Evolutionary conservation across 2,113 vertebrate genomes (phyloP).

Genomic region (Solea senegalensis): DNA sequence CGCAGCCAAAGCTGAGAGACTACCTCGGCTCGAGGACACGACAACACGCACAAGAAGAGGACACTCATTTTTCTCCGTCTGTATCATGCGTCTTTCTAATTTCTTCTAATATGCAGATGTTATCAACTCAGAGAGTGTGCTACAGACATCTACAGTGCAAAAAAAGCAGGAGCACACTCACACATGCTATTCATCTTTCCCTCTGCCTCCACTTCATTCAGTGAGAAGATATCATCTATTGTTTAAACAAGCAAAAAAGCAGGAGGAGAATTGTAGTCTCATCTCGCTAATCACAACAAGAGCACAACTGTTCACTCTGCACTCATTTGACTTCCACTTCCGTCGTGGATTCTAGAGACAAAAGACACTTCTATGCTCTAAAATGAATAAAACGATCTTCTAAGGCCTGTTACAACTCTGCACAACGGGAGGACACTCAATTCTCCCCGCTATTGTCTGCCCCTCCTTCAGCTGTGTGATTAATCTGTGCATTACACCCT

Average conservation of each 20-base stretch:
- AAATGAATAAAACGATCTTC: slow-evolving; percentile 25
- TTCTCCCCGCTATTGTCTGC: slow-evolving; percentile 10
- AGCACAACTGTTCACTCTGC: slow-evolving; percentile 5
- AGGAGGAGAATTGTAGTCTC: not conserved
- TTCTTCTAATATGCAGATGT: slow-evolving; percentile 49
- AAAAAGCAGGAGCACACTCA: not conserved
- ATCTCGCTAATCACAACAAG: slow-evolving; percentile 37
- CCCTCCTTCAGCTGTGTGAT: slow-evolving; percentile 28
- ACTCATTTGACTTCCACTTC: slow-evolving; percentile 5
- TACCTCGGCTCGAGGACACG: slow-evolving; percentile 39
- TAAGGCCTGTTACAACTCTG: slow-evolving; percentile 8
- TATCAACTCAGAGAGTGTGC: slow-evolving; percentile 35
- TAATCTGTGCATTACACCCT: slow-evolving; percentile 36
- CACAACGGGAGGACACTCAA: not conserved
- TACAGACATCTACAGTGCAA: slow-evolving; percentile 27
- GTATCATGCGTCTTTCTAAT: slow-evolving; percentile 31
- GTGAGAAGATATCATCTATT: slow-evolving; percentile 48
- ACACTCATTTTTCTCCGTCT: slow-evolving; percentile 26
- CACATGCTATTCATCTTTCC: slow-evolving; percentile 22
- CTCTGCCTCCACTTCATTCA: slow-evolving; percentile 28
- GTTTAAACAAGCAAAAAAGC: slow-evolving; percentile 26
- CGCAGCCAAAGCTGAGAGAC: slow-evolving; percentile 31
- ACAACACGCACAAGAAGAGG: slow-evolving; percentile 14
- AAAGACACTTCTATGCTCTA: slow-evolving; percentile 5
- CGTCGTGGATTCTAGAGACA: not conserved